These are phyloP conservation scores for Lutjanus campechanus DNA, from an alignment of 2,797 vertebrate species.

Conservation along the genomic window DNA sequence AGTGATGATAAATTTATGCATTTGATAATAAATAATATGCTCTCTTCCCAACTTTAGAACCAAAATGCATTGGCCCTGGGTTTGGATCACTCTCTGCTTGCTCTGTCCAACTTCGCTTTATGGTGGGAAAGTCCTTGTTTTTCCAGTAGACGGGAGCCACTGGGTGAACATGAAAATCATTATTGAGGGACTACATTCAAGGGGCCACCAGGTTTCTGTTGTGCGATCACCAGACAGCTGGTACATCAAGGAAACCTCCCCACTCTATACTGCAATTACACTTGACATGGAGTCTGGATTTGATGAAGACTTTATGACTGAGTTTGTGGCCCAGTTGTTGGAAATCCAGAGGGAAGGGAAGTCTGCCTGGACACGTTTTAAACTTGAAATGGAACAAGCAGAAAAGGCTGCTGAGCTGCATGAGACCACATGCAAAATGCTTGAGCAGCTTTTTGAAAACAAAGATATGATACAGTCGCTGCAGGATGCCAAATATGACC, in stretches of 20 bases:
- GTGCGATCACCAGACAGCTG: constrained; percentile 58
- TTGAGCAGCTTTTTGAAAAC: constrained; percentile 50
- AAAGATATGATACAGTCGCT: constrained; percentile 51
- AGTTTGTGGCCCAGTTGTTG: constrained; percentile 40
- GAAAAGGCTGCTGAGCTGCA: neutral
- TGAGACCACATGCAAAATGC: constrained; percentile 19
- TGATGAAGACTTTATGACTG: constrained; percentile 40
- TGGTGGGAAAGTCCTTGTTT: constrained; percentile 73
- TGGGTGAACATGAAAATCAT: constrained; percentile 80
- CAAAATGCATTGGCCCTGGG: constrained; percentile 46
- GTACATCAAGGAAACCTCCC: constrained; percentile 71
- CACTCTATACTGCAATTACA: constrained; percentile 58
- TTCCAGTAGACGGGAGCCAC: constrained; percentile 72
- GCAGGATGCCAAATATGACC: constrained; percentile 60
- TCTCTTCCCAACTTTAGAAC: constrained; percentile 33
- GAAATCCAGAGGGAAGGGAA: constrained; percentile 57
- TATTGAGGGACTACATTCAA: constrained; percentile 70
- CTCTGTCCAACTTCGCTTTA: constrained; percentile 26
- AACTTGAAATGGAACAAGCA: constrained; percentile 55
- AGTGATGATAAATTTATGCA: neutral
- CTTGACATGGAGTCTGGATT: constrained; percentile 41
- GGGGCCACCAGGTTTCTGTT: constrained; percentile 66
- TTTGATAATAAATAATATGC: neutral
- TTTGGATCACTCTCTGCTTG: constrained; percentile 40
- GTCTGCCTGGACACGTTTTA: constrained; percentile 56